Evolutionary conservation across 2,888 invertebrate genomes (phyloP), one percentile per base, ranked within the genome.

Genomic region (Drosophila heteroneura): DNA sequence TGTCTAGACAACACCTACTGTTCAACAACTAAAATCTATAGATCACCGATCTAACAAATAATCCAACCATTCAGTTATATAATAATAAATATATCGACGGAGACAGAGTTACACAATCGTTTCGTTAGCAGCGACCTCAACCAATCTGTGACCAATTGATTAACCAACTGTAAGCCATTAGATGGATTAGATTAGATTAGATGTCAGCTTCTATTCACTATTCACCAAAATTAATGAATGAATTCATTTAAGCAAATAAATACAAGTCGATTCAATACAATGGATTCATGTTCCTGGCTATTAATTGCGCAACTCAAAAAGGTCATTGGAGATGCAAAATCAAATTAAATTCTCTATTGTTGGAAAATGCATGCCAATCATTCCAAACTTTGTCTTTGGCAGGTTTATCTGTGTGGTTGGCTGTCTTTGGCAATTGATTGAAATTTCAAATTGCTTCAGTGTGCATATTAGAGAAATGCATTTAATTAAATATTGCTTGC

Each of bases 401-500:
- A 4, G 7, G 14, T 22, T 22, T 44, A 4, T n/a, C 10, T 41
- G n/a, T n/a, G n/a, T 32, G 32, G 32, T 10, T n/a, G 2, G 16
- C 10, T 41, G 41, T 5, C 41, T 10, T 10, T 47, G 7, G 22
- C 14, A 6, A 22, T 47, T 47, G n/a, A 12, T 5, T 41, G n/a
- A 41, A 41, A 5, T 41, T 3, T 12, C 0, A 4, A 4, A 7
- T 22, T 7, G 30, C 54, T 60, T n/a, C 39, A 10, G 59, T 39
- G 58, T 41, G 49, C 33, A 41, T 67, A 67, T 53, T 53, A 59
- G 41, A 10, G 60, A 32, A 47, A 44, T 35, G 64, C 65, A 71
- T 71, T 65, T 65, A 53, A 44, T 65, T 65, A 53, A 57, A 47
- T 39, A 68, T 56, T 66, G 60, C 49, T 35, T 66, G 74, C 47